Evolutionary conservation across 2,797 vertebrate species (phyloP).

Genomic region (Typhlichthys eigenmanni): DNA sequence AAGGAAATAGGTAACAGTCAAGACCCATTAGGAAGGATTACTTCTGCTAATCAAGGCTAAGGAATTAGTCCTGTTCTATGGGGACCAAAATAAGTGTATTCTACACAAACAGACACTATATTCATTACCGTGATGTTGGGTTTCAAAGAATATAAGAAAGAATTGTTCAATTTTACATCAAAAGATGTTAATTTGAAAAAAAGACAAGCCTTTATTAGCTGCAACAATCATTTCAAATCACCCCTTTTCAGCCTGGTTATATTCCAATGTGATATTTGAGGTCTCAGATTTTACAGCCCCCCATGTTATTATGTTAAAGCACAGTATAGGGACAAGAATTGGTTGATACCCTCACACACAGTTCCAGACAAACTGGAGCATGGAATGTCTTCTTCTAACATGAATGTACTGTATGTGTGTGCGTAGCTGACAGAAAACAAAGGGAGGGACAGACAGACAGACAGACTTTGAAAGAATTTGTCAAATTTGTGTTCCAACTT

Average conservation of each 20-base stretch:
- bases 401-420: no score
- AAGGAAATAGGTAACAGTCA: constrained; percentile 43
- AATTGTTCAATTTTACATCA: no score
- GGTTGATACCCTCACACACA: no score
- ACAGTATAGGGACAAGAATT: no score
- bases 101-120: background rate
- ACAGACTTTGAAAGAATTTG: background rate
- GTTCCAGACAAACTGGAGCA: no score
- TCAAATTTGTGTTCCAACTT: constrained; percentile 54
- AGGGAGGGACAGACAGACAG: background rate
- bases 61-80: constrained; percentile 35
- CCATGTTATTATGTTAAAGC: no score
- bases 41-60: constrained; percentile 50
- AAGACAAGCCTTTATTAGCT: background rate
- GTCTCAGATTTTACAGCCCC: background rate
- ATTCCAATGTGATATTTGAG: background rate
- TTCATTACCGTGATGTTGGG: no score
- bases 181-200: no score
- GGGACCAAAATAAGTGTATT: constrained; percentile 30
- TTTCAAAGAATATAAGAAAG: no score
- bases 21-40: constrained; percentile 45
- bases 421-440: constrained; percentile 1
- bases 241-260: background rate
- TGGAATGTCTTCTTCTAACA: no score
- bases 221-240: background rate